These are phyloP conservation scores for Gorsachius magnificus DNA, from an alignment of 2,797 vertebrate species.

Conservation along the genomic window DNA sequence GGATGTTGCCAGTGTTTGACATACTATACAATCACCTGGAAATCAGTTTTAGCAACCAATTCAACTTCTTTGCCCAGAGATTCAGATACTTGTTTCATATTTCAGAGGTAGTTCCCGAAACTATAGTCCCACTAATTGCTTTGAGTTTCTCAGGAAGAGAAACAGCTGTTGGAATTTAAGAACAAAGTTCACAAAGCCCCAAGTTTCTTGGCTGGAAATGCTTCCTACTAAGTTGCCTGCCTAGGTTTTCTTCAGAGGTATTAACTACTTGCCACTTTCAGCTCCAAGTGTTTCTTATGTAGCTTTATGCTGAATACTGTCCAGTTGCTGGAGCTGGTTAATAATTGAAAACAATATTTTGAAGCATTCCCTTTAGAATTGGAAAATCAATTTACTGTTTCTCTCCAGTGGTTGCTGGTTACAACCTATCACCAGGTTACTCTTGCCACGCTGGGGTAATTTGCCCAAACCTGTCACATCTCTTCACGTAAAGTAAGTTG, in stretches of 20 bases:
- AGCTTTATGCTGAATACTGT: neutral
- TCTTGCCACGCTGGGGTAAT: neutral
- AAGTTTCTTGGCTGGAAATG: neutral
- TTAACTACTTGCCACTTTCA: neutral
- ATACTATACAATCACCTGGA: neutral
- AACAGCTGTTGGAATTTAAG: neutral
- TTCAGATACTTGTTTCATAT: neutral
- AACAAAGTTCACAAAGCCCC: neutral
- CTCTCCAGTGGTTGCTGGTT: neutral
- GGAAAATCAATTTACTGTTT: neutral
- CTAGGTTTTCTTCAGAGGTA: neutral
- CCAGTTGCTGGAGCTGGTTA: neutral
- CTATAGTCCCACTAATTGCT: neutral
- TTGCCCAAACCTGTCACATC: neutral
- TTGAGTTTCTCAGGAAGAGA: neutral
- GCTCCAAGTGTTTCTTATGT: neutral
- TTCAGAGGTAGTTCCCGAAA: neutral
- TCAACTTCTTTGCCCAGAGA: neutral
- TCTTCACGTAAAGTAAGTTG: neutral
- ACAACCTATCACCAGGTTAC: neutral
- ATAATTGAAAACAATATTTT: neutral
- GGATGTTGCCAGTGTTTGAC: neutral
- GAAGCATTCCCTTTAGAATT: neutral
- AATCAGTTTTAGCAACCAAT: neutral
- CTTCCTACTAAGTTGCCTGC: neutral